Percentiles rank a stretch among this genome's conserved stretches.
Evolutionary conservation across 2,888 invertebrate genomes (phyloP).

Genomic region (Halictus ligatus): DNA sequence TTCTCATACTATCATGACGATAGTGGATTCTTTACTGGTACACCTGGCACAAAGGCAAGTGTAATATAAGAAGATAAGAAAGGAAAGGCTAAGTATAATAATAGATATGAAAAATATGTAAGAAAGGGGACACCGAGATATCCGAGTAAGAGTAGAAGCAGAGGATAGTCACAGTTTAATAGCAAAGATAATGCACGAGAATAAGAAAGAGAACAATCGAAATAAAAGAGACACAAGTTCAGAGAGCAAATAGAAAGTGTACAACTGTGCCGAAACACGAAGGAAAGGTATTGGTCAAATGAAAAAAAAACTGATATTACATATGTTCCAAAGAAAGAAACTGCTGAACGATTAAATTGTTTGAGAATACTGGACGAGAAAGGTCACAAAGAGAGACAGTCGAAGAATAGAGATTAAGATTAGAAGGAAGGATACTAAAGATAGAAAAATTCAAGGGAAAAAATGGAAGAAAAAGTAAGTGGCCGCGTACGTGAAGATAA

Average conservation of each 20-base stretch:
- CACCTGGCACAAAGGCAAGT: background rate
- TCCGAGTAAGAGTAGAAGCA: background rate
- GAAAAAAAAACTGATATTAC: background rate
- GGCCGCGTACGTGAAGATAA: no score
- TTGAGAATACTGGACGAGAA: background rate
- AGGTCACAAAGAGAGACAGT: background rate
- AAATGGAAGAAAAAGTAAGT: background rate
- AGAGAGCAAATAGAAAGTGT: background rate
- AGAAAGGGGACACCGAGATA: background rate
- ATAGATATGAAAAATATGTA: background rate
- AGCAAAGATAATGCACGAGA: background rate
- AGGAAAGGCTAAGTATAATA: background rate
- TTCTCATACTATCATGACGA: background rate
- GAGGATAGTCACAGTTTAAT: background rate
- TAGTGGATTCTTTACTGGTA: background rate
- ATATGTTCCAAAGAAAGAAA: background rate
- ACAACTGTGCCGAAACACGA: background rate
- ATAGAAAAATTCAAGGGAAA: background rate
- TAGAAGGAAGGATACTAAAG: background rate
- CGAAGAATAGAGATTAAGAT: background rate
- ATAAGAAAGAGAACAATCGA: background rate
- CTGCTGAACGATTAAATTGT: background rate
- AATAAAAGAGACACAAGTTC: background rate
- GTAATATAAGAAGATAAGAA: background rate
- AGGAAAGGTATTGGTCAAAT: background rate